Conservation (phyloP, 2,888 invertebrate genomes). For the Mesochorus sp. region DNA sequence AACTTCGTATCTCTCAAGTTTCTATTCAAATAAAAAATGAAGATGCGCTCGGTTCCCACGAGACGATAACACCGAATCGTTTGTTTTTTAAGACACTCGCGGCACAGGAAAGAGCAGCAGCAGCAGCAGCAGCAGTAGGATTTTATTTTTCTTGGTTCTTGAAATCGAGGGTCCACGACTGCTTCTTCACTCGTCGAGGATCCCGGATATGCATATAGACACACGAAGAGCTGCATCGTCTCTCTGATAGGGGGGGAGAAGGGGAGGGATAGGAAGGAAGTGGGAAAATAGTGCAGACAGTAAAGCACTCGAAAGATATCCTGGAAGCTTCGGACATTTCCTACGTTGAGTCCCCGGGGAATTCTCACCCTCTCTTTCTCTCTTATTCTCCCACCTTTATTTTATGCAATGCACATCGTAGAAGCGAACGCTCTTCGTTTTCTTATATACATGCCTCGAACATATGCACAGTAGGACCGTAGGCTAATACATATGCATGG, state of each 20-base stretch:
- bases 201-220: background rate
- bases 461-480: background rate
- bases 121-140: background rate
- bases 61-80: background rate
- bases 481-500: conserved; percentile 22
- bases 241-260: background rate
- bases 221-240: background rate
- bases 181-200: background rate
- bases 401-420: conserved; percentile 43
- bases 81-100: background rate
- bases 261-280: background rate
- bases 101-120: too few relatives aligned
- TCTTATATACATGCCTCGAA: background rate
- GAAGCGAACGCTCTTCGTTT: conserved; percentile 8
- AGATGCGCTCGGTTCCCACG: background rate
- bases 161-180: background rate
- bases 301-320: conserved; percentile 31
- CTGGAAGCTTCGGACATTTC: conserved; percentile 20
- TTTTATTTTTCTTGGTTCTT: background rate
- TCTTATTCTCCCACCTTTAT: conserved; percentile 20
- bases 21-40: too few relatives aligned
- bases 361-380: conserved; percentile 11
- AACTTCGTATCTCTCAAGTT: too few relatives aligned
- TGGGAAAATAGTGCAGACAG: conserved; percentile 1
- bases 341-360: conserved; percentile 39